Evolutionary conservation across 2,113 vertebrate species (phyloP).

Genomic region (Typhlomys cinereus): DNA sequence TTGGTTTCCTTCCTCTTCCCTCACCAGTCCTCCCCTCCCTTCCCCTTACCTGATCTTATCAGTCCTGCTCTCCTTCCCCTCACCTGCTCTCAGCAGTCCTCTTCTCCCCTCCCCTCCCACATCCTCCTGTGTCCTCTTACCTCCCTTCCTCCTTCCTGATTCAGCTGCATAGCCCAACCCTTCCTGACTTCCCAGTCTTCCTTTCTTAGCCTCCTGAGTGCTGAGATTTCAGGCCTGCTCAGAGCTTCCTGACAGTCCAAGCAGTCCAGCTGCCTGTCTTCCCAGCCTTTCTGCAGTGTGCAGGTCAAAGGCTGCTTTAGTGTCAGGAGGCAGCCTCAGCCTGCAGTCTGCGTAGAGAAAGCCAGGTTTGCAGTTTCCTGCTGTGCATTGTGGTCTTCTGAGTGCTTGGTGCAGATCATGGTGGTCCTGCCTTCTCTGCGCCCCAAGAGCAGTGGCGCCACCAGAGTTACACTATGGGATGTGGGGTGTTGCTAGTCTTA

Average conservation of each 20-base stretch:
- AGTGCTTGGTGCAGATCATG: neutral
- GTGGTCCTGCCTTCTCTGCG: neutral
- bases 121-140: too few species aligned
- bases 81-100: too few species aligned
- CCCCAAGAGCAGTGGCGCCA: rapidly evolving
- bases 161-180: neutral
- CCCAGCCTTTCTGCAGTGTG: too few species aligned
- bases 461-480: neutral
- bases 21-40: too few species aligned
- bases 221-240: neutral
- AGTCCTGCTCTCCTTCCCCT: neutral
- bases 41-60: too few species aligned
- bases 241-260: too few species aligned
- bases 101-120: neutral
- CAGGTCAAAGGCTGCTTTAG: neutral
- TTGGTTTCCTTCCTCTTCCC: neutral
- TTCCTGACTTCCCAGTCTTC: neutral
- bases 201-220: neutral
- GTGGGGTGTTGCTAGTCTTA: neutral
- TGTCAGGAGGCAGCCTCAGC: neutral
- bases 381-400: neutral
- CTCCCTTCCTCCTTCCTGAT: neutral
- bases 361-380: neutral
- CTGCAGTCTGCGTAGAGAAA: neutral
- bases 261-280: neutral